phyloP scores from a whole-genome alignment of 2,113 vertebrate species.

The Syrrhaptes paradoxus region DNA sequence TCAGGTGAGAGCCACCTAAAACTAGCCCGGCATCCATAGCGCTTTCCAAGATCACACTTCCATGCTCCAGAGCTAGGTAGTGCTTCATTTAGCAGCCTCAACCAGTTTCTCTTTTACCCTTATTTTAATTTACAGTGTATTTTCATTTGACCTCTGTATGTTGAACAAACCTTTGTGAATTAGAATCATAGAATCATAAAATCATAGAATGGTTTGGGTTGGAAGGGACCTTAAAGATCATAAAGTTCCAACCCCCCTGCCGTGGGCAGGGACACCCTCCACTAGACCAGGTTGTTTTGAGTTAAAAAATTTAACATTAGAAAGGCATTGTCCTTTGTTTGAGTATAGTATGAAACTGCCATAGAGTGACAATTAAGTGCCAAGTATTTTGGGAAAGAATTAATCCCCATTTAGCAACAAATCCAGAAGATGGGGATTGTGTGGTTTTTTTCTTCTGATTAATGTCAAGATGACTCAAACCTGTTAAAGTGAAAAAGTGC shows the following conservation, averaged over 20 bases:
- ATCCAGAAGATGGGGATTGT: neutral
- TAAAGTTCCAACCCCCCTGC: too few relatives aligned
- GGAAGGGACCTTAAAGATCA: too few relatives aligned
- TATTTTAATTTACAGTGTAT: neutral
- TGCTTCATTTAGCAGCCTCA: neutral
- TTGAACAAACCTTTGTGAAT: neutral
- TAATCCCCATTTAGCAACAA: neutral
- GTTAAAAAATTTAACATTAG: neutral
- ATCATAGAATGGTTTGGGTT: too few relatives aligned
- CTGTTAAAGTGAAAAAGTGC: neutral
- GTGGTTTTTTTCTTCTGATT: neutral
- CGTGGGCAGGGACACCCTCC: too few relatives aligned
- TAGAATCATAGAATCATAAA: too few relatives aligned
- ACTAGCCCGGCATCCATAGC: neutral
- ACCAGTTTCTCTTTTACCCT: neutral
- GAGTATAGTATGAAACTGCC: neutral
- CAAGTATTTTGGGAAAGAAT: neutral
- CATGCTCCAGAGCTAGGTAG: fast-evolving
- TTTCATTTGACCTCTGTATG: neutral
- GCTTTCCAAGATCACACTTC: neutral
- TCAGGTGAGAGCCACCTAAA: neutral
- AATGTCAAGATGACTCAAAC: neutral
- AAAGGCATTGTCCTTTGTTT: neutral
- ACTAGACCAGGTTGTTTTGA: too few relatives aligned
- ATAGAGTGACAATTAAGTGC: neutral